Evolutionary conservation across 1,140 invertebrate genomes (phyloP).

Genomic region (Papilio polytes): DNA sequence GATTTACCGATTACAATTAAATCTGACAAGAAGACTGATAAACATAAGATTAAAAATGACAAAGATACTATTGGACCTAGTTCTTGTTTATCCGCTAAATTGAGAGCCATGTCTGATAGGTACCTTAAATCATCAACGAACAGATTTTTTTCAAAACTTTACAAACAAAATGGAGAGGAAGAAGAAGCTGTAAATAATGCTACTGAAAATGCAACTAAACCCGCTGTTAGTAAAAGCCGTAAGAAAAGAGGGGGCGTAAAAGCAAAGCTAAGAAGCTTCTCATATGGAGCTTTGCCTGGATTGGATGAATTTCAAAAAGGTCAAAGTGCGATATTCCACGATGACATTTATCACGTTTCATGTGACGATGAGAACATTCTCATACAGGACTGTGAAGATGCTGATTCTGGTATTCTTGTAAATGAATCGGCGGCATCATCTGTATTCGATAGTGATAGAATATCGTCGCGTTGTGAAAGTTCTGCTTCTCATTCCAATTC

Average conservation of each 20-base stretch:
- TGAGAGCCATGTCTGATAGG: constrained; percentile 89
- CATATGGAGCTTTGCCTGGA: constrained; percentile 89
- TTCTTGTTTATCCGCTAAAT: constrained; percentile 87
- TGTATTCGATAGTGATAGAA: constrained; percentile 86
- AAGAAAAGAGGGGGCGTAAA: constrained; percentile 82
- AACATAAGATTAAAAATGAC: constrained; percentile 76
- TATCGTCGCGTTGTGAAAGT: constrained; percentile 83
- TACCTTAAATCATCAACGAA: constrained; percentile 88
- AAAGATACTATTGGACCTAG: constrained; percentile 83
- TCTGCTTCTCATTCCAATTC: constrained; percentile 81
- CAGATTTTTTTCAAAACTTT: constrained; percentile 88
- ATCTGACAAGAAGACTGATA: constrained; percentile 80
- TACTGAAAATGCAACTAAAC: constrained; percentile 65
- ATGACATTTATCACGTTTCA: constrained; percentile 80
- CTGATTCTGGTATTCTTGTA: constrained; percentile 90
- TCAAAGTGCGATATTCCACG: constrained; percentile 85
- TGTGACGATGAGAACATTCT: constrained; percentile 86
- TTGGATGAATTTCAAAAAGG: constrained; percentile 88
- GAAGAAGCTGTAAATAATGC: constrained; percentile 54
- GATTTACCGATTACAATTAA: constrained; percentile 58
- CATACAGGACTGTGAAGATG: constrained; percentile 86
- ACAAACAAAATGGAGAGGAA: constrained; percentile 81
- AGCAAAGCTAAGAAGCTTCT: constrained; percentile 89
- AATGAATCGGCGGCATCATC: constrained; percentile 89
- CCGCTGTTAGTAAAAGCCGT: constrained; percentile 70